phyloP scores from a whole-genome alignment of 2,113 vertebrate species.

The Menura novaehollandiae region DNA sequence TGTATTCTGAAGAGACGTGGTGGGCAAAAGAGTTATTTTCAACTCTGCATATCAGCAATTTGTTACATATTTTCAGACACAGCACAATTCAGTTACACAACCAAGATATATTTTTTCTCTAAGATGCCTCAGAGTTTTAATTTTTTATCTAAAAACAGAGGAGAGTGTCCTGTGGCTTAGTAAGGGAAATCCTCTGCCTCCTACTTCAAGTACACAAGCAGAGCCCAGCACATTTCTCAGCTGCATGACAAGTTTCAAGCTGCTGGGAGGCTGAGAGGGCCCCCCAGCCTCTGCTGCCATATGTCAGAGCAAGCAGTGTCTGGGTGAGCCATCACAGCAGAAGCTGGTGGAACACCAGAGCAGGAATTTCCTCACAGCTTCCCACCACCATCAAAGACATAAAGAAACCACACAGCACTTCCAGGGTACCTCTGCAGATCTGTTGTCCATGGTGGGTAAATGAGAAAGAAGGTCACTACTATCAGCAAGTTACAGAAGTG shows the following conservation, averaged over 20 bases:
- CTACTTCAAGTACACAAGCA: not conserved
- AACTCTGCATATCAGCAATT: not conserved
- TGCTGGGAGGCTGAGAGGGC: not conserved
- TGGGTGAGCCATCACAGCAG: not conserved
- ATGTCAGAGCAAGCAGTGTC: rapidly evolving
- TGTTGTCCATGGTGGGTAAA: not conserved
- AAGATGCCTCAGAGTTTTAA: not conserved
- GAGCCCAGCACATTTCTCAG: not conserved
- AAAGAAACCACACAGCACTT: rapidly evolving
- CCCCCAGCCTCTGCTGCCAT: not conserved
- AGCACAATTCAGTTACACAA: not conserved
- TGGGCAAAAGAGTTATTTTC: not conserved
- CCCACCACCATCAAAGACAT: rapidly evolving
- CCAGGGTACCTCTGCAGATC: not conserved
- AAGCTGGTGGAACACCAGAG: not conserved
- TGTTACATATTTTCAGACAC: not conserved
- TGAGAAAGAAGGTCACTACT: not conserved
- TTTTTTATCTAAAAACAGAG: not conserved
- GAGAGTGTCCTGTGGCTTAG: not conserved
- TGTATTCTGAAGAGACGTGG: not conserved
- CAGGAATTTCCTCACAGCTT: not conserved
- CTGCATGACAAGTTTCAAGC: not conserved
- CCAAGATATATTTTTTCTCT: not conserved
- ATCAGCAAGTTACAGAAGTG: not conserved
- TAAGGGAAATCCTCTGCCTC: not conserved